phyloP scores from a whole-genome alignment of 2,888 invertebrate genomes.

The Euproctis similis region DNA sequence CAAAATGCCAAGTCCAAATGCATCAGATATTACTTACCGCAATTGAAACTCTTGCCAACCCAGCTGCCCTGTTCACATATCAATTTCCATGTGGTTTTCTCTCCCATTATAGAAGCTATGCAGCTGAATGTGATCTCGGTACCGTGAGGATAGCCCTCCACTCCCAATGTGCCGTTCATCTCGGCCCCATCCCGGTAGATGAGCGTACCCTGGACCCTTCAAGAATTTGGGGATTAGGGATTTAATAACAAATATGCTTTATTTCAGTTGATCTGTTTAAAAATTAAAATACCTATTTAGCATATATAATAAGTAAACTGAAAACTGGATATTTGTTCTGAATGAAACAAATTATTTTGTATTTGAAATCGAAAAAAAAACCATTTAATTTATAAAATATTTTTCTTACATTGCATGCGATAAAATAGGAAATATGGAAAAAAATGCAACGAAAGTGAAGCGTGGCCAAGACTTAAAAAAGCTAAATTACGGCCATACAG shows the following conservation, averaged over 20 bases:
- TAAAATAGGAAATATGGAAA: constrained; percentile 38
- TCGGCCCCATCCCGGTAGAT: constrained; percentile 84
- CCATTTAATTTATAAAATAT: constrained; percentile 4
- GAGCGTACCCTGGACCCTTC: constrained; percentile 84
- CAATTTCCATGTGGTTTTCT: constrained; percentile 89
- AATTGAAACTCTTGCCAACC: constrained; percentile 87
- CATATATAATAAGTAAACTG: too few relatives aligned
- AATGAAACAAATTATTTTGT: too few relatives aligned
- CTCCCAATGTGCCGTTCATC: constrained; percentile 77
- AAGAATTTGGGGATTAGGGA: too few relatives aligned
- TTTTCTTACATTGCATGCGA: constrained; percentile 44
- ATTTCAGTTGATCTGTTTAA: too few relatives aligned
- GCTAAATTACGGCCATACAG: constrained; percentile 58
- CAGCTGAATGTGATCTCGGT: constrained; percentile 90
- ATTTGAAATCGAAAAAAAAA: neutral
- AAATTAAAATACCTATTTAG: too few relatives aligned
- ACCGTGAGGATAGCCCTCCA: constrained; percentile 85
- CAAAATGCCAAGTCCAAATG: too few relatives aligned
- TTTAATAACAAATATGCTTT: too few relatives aligned
- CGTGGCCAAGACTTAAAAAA: constrained; percentile 69
- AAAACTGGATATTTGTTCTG: too few relatives aligned
- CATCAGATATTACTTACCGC: constrained; percentile 80
- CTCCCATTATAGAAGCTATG: constrained; percentile 86
- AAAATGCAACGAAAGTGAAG: constrained; percentile 59
- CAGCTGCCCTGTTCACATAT: constrained; percentile 89